Evolutionary conservation across 1,140 invertebrate species (phyloP).

Genomic region (Araneus ventricosus): DNA sequence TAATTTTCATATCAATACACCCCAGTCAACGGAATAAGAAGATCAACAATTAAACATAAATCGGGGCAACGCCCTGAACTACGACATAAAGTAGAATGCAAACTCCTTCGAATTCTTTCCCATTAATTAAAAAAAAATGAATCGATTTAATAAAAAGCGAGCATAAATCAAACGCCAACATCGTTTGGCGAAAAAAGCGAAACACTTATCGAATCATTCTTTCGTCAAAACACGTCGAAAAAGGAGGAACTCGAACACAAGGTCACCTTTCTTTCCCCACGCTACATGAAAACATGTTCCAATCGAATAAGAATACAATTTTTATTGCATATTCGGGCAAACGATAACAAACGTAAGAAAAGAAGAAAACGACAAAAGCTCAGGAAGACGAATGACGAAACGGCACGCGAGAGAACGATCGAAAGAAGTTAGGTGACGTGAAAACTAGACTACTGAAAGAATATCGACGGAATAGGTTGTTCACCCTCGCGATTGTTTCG

Average conservation of each 20-base stretch:
- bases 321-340: slow-evolving; percentile 23
- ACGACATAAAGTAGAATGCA: background rate
- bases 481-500: slow-evolving; percentile 24
- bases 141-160: slow-evolving; percentile 1
- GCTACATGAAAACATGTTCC: background rate
- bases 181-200: background rate
- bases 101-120: background rate
- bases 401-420: slow-evolving; percentile 20
- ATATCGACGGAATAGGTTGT: slow-evolving; percentile 36
- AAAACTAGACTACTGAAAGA: slow-evolving; percentile 25
- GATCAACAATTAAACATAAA: background rate
- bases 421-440: slow-evolving; percentile 6
- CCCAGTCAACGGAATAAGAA: background rate
- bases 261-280: slow-evolving; percentile 15
- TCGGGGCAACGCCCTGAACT: background rate
- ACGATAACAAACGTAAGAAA: slow-evolving; percentile 27
- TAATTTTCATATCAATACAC: no score
- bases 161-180: slow-evolving; percentile 4
- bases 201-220: slow-evolving; percentile 6
- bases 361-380: slow-evolving; percentile 14
- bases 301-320: slow-evolving; percentile 38
- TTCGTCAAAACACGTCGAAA: background rate
- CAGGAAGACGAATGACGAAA: slow-evolving; percentile 4
- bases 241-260: background rate
- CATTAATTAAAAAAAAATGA: background rate